These are phyloP conservation scores for Scolopax bukidnonensis DNA, from an alignment of 2,797 vertebrate genomes.

Conservation along the genomic window DNA sequence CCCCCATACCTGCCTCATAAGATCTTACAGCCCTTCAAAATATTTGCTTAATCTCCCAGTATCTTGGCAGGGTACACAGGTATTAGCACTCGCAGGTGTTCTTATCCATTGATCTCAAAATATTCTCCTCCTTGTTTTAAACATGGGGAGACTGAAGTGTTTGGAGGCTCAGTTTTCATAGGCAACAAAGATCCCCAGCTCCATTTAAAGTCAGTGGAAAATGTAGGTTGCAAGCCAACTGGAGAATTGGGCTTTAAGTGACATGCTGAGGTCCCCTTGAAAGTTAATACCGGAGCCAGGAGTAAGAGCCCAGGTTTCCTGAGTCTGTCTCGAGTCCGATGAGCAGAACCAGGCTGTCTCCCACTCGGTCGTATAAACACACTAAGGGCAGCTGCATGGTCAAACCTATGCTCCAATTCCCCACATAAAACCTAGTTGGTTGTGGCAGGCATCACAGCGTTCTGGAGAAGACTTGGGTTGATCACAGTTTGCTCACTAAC, in stretches of 20 bases:
- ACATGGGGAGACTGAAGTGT: background rate
- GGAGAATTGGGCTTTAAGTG: conserved; percentile 8
- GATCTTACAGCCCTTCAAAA: conserved; percentile 50
- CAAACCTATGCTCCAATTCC: background rate
- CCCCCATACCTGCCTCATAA: background rate
- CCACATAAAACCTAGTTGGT: background rate
- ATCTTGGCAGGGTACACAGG: conserved; percentile 36
- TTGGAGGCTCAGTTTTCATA: conserved; percentile 46
- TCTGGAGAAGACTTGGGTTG: background rate
- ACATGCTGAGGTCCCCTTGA: background rate
- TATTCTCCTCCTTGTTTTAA: conserved; percentile 33
- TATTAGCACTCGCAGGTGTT: conserved; percentile 38
- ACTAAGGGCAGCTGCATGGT: background rate
- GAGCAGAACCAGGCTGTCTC: conserved; percentile 15
- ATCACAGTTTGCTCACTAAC: background rate
- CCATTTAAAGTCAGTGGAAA: conserved; percentile 31
- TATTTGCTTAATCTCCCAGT: conserved; percentile 57
- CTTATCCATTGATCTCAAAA: conserved; percentile 68
- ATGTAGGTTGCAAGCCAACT: background rate
- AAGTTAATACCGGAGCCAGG: background rate
- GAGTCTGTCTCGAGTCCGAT: background rate
- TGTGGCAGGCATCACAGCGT: fast-evolving
- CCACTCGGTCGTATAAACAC: background rate
- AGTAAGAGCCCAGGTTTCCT: conserved; percentile 22
- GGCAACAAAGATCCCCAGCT: conserved; percentile 1